Base-by-base conservation (phyloP, 2,888 invertebrate genomes). In the Odontocerum albicorne region DNA sequence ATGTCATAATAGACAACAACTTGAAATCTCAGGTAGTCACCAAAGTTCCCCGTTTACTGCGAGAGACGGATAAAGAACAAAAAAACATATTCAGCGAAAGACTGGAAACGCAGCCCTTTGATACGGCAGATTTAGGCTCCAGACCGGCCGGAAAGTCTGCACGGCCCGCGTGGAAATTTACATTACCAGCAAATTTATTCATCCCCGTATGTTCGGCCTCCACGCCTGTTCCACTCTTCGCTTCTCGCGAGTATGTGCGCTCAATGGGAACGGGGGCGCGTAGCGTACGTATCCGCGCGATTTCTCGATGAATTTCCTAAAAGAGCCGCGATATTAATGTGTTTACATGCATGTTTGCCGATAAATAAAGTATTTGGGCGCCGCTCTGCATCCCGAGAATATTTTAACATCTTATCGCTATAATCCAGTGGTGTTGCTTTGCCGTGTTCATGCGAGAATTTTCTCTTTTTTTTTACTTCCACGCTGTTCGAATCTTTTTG, bases 161-260 rank as follows among this genome's bases (percentile, higher is more conserved):
- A 16, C 42, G 39, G 38, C 33, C 13, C 40, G 32, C 20, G 47
- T 19, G 31, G 20, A 59, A 52, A 55, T 59, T 59, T 52, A 42
- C 52, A 59, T 59, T 40, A 59, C 35, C 51, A 47, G 44, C 47
- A 42, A 44, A 51, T 55, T 52, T 55, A 39, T 52, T 59, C 51
- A 55, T 52, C 42, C 50, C 49, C 32, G 31, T 46, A 42, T 22
- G 40, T 44, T 45, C 39, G 45, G 10, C 27, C 4, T 27, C 27
- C 33, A 32, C 33, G 31, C 38, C 22, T 40, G 22, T 33, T 31
- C 39, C 33, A 15, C 43, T 44, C 17, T 40, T 20, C 55, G 45
- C 55, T n/a, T n/a, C n/a, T n/a, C n/a, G n/a, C n/a, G n/a, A n/a
- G 10, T 21, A 17, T 31, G 19, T n/a, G 17, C 16, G 27, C 10